Evolutionary conservation across 2,113 vertebrate species (phyloP), one percentile per base, ranked within the genome.

Genomic region (Machaerirhynchus nigripectus): DNA sequence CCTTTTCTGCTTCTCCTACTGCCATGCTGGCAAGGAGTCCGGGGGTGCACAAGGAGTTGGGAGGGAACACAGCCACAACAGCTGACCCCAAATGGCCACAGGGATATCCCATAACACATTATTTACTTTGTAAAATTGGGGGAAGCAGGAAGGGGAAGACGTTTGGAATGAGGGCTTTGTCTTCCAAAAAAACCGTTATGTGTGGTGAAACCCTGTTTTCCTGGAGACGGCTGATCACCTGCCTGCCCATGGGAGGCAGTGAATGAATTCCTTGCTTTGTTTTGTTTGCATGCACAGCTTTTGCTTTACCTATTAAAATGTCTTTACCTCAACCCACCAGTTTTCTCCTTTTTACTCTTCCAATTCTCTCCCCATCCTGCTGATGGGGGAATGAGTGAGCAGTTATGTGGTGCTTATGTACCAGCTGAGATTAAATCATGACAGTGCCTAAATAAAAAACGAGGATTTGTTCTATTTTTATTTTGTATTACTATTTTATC

Each of bases 241-340:
- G 21, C 30, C 40, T 76, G 17, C 17, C 30, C n/a, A n/a, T 10
- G 8, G 40, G 20, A 67, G 69, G 21, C 9, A 40, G n/a, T 21
- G 39, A 76, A 60, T 27, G 0, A 68, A 68, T 47, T 53, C 17
- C 15, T 53, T 60, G 11, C 18, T 68, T 46, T 35, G 10, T n/a
- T 61, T 68, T 75, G 7, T 47, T 47, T 61, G 55, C 0, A 0
- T 15, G 5, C 33, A 40, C 6, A 19, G 21, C 21, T 69, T 76
- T 76, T 69, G 49, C 17, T 61, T 68, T n/a, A 31, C 24, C 40
- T 83, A 16, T 55, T 61, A 61, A 90, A 40, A n/a, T 61, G 12
- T 40, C 30, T 35, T 83, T 53, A 35, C 68, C 39, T 61, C n/a
- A 76, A 47, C 37, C 4, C 46, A 47, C 17, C 5, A 35, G 6